phyloP scores from a whole-genome alignment of 2,113 vertebrate genomes.

The Probosciger aterrimus region DNA sequence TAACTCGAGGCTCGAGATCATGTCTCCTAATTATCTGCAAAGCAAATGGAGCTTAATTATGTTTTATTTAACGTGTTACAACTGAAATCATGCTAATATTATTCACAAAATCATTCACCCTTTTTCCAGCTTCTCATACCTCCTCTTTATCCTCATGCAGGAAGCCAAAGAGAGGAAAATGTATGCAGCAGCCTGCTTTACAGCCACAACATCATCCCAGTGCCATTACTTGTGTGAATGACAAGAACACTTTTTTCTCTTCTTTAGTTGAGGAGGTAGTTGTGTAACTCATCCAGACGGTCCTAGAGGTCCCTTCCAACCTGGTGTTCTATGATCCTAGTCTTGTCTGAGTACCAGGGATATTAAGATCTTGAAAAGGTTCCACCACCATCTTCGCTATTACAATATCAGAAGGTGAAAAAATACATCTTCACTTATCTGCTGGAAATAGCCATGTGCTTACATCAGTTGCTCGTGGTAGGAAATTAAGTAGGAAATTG shows the following conservation, averaged over 20 bases:
- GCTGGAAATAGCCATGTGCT: not conserved
- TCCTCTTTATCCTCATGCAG: not conserved
- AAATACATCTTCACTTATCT: not conserved
- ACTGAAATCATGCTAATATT: not conserved
- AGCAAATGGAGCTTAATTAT: not conserved
- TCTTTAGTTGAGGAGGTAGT: not conserved
- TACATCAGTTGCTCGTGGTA: not conserved
- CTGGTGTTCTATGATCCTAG: not conserved
- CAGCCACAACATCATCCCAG: not conserved
- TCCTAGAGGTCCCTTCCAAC: not conserved
- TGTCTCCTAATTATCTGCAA: slow-evolving; percentile 24
- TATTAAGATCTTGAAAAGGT: not conserved
- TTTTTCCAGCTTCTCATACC: not conserved
- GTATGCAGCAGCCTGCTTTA: rapidly evolving
- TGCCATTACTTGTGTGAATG: not conserved
- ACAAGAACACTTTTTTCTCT: not conserved
- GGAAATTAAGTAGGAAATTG: not conserved
- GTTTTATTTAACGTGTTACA: not conserved
- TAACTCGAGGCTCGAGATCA: not conserved
- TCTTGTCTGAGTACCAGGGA: not conserved
- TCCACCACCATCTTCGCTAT: not conserved
- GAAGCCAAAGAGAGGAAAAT: not conserved
- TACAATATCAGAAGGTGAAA: not conserved
- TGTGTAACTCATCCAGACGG: not conserved
- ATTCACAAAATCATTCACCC: not conserved